phyloP scores from a whole-genome alignment of 1,140 invertebrate species.

The Leptinotarsa lineolata region DNA sequence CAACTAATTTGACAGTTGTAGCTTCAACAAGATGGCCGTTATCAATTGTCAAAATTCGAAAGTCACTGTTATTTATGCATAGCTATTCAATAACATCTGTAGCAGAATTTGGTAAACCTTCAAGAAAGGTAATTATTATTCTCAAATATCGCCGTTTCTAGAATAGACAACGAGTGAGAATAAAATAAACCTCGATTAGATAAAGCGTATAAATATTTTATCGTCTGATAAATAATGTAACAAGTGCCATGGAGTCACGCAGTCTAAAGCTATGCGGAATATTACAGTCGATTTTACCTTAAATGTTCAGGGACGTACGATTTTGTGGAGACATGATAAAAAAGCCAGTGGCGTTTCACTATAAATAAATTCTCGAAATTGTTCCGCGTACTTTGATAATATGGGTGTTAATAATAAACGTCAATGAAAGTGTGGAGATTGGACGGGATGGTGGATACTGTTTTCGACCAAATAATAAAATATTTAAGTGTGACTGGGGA shows the following conservation, averaged over 20 bases:
- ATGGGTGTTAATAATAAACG: too few species aligned
- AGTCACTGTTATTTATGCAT: too few species aligned
- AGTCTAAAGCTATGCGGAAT: constrained; percentile 13
- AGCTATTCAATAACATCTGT: neutral
- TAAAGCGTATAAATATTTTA: constrained; percentile 22
- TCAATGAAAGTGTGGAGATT: too few species aligned
- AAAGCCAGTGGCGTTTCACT: too few species aligned
- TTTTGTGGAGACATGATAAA: neutral
- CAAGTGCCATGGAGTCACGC: constrained; percentile 11
- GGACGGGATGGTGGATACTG: too few species aligned
- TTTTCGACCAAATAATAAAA: too few species aligned
- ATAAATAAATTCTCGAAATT: too few species aligned
- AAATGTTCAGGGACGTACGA: neutral
- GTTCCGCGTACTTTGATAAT: too few species aligned
- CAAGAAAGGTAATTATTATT: neutral
- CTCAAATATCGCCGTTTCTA: neutral
- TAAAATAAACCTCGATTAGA: constrained; percentile 9
- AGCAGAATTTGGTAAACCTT: neutral
- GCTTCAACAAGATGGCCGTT: too few species aligned
- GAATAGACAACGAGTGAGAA: neutral
- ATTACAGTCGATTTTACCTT: constrained; percentile 10
- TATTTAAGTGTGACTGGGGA: too few species aligned
- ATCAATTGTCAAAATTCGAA: too few species aligned
- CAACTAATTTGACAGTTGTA: too few species aligned
- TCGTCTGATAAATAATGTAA: constrained; percentile 17